Evolutionary conservation across 2,888 invertebrate genomes (phyloP), one percentile per base, ranked within the genome.

Genomic region (Drosophila buzzatii): DNA sequence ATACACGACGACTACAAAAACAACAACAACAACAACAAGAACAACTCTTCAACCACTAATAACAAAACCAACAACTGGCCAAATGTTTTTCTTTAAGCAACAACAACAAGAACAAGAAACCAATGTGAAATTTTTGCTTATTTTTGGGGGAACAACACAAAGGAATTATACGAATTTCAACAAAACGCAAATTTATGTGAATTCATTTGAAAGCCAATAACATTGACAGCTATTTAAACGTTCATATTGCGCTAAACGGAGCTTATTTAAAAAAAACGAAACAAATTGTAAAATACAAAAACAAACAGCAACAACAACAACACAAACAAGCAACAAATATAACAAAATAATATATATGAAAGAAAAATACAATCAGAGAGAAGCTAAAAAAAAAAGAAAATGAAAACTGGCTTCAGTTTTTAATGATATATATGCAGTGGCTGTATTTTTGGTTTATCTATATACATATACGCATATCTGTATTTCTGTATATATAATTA

Each of bases 161-260:
- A 89, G 92, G 92, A 91, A 92, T 92, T 90, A 91, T 84, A 91
- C 92, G 91, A 92, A 91, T 92, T 92, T 92, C 90, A 90, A 73
- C 65, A 68, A 71, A 65, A 82, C 63, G 69, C 66, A 81, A 68
- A 66, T 78, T 78, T 70, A 63, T 72, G 78, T 77, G 65, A 81
- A 74, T 70, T 73, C 55, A 70, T 78, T 79, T 81, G 14, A 52
- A 71, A 55, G 60, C 70, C 76, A 79, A 77, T 56, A 63, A 58
- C 73, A 60, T 70, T 82, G 73, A 85, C 76, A 76, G 73, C 81
- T 85, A 82, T 82, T 82, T 68, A 88, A 85, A 87, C 49, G 76
- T 82, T 88, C 84, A 86, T 86, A 88, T 73, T 83, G 79, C 86
- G 89, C 86, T 37, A 84, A 86, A 89, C 82, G 83, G 85, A 85